These are phyloP conservation scores for Protosalanx chinensis DNA, from an alignment of 2,797 vertebrate genomes.

Conservation along the genomic window DNA sequence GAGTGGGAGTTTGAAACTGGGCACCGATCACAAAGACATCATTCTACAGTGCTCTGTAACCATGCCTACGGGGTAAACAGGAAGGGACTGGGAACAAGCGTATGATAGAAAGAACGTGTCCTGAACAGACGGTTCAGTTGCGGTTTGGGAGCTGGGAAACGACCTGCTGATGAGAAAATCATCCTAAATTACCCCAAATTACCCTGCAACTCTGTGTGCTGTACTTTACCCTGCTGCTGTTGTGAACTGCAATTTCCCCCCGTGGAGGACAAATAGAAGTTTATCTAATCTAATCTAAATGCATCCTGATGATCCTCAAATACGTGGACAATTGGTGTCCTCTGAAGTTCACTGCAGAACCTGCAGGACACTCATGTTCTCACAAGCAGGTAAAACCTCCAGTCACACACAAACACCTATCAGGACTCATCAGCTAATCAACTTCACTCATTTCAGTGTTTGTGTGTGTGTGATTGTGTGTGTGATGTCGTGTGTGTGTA, in stretches of 20 bases:
- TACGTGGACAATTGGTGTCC: not conserved
- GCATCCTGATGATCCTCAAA: not conserved
- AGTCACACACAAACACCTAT: not conserved
- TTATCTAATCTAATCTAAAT: not conserved
- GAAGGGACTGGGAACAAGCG: not conserved
- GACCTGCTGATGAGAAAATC: not conserved
- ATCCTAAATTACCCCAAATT: not conserved
- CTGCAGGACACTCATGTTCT: too few species aligned
- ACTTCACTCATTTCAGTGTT: not conserved
- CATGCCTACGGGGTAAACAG: constrained; percentile 40
- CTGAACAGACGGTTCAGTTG: not conserved
- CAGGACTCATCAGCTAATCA: not conserved
- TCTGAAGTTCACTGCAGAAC: not conserved
- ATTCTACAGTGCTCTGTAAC: constrained; percentile 20
- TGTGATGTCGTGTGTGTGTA: not conserved
- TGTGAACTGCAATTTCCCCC: too few species aligned
- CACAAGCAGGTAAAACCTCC: not conserved
- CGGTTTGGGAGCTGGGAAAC: not conserved
- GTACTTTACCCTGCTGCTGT: too few species aligned
- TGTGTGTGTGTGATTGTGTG: not conserved
- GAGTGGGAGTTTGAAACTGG: not conserved
- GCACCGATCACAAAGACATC: not conserved
- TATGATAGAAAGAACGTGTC: constrained; percentile 11
- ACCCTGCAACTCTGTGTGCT: too few species aligned
- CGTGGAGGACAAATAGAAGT: too few species aligned